Conservation (phyloP, 2,113 vertebrate species). For the Labeo rohita region DNA sequence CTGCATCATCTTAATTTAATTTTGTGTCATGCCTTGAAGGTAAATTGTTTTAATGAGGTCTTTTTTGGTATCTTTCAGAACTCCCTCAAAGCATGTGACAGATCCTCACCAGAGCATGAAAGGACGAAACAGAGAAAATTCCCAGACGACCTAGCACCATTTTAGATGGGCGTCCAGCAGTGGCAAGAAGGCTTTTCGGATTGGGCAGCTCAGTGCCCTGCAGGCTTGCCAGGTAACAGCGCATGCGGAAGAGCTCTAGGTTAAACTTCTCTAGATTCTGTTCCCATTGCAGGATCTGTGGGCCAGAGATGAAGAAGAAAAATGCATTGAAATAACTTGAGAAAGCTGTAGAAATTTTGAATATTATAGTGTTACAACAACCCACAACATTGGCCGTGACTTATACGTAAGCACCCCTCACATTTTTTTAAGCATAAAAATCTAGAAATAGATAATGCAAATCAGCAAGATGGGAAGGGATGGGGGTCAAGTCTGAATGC, state of each 20-base stretch:
- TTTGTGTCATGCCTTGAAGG: not conserved
- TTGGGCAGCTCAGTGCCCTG: constrained; percentile 93
- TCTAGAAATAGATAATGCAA: not conserved
- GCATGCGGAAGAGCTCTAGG: constrained; percentile 90
- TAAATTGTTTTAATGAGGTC: not conserved
- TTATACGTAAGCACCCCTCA: not conserved
- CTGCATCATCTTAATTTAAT: not conserved
- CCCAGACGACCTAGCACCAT: constrained; percentile 85
- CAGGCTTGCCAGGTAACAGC: constrained; percentile 91
- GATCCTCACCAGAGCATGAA: constrained; percentile 89
- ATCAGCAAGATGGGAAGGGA: not conserved
- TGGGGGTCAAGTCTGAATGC: not conserved
- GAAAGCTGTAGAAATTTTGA: not conserved
- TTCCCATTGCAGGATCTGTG: constrained; percentile 94
- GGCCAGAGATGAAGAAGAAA: not conserved
- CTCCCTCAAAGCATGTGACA: not conserved
- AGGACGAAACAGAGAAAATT: constrained; percentile 90
- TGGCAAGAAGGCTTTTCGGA: constrained; percentile 90
- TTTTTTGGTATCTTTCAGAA: not conserved
- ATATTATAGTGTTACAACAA: not conserved
- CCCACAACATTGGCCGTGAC: not conserved
- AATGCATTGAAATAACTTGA: not conserved
- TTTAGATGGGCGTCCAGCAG: constrained; percentile 88
- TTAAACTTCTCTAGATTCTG: constrained; percentile 95
- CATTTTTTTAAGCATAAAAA: not conserved